A percentile compares a stretch with the other conserved stretches of the same genome.
These are phyloP conservation scores for Sminthurides bifidus DNA, from an alignment of 1,140 invertebrate genomes.

Conservation along the genomic window DNA sequence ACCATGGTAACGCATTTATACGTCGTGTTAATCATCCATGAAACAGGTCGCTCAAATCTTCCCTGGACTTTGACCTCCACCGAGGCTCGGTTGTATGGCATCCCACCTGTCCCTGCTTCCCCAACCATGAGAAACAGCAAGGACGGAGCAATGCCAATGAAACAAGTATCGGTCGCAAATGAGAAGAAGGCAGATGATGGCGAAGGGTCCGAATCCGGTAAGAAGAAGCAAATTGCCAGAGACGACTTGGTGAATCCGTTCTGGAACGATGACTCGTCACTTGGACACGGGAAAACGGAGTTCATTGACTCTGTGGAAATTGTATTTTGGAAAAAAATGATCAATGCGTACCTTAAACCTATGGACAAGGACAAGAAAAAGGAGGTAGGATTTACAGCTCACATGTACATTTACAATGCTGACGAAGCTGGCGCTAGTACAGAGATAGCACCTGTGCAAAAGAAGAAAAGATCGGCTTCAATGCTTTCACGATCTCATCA, in stretches of 20 bases:
- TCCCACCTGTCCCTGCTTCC: no score
- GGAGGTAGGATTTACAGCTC: slow-evolving; percentile 34
- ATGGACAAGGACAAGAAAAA: slow-evolving; percentile 49
- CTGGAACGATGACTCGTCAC: slow-evolving; percentile 56
- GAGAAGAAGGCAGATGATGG: no score
- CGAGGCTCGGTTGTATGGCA: no score
- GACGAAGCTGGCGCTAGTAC: neutral
- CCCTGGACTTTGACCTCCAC: no score
- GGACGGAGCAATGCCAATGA: no score
- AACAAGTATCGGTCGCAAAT: no score
- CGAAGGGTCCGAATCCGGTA: no score
- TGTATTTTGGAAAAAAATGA: slow-evolving; percentile 58
- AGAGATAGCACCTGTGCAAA: neutral
- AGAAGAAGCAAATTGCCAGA: slow-evolving; percentile 15
- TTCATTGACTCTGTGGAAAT: slow-evolving; percentile 39
- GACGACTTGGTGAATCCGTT: slow-evolving; percentile 47
- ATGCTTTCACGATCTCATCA: neutral
- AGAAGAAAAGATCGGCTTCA: neutral
- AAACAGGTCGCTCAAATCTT: no score
- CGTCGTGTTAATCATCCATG: no score
- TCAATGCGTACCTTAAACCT: slow-evolving; percentile 58
- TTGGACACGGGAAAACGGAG: slow-evolving; percentile 49
- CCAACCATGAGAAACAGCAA: no score
- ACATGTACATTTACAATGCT: neutral
- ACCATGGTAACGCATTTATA: no score